Evolutionary conservation across 2,113 vertebrate genomes (phyloP), one percentile per base, ranked within the genome.

Genomic region (Labeo catla): DNA sequence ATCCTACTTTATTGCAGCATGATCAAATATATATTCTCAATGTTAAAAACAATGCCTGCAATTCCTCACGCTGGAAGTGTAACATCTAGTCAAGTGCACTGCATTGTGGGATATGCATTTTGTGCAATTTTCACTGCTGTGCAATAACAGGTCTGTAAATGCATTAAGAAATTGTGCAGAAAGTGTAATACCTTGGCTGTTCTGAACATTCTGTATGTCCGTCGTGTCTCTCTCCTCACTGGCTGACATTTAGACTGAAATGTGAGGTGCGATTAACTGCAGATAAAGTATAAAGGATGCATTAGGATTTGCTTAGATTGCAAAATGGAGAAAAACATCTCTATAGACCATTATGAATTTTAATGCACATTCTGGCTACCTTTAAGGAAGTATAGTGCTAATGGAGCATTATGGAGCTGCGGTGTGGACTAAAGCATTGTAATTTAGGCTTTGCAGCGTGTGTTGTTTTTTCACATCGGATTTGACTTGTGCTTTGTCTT

Each of bases 181-280:
- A 61, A 63, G 8, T 28, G n/a, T 28, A 12, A 23, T 12, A 28
- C 2, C 15, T 15, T 70, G 66, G 34, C 15, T 70, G 0, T 70
- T 39, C 66, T 66, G 65, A 15, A 70, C 19, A 45, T 19, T 39
- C 8, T n/a, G 70, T 6, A 47, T 43, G 39, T 70, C 65, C 1
- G 6, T 13, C 15, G 3, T 13, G 13, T 68, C 76, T 34, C 59
- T 74, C 65, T 74, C 9, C 79, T 70, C 59, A 57, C 54, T 66
- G 15, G 43, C 65, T 74, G 86, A 66, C 76, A 84, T 87, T 84
- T 76, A 45, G 76, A 76, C 43, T 16, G 79, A 78, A 54, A 49
- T 81, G 61, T 36, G 70, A 11, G n/a, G 68, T 77, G 70, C 16
- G 34, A 54, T 73, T 39, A 23, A 78, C 28, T 74, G 66, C 34